Base-by-base conservation (phyloP, 2,888 invertebrate species). In the Dryomyza anilis region DNA sequence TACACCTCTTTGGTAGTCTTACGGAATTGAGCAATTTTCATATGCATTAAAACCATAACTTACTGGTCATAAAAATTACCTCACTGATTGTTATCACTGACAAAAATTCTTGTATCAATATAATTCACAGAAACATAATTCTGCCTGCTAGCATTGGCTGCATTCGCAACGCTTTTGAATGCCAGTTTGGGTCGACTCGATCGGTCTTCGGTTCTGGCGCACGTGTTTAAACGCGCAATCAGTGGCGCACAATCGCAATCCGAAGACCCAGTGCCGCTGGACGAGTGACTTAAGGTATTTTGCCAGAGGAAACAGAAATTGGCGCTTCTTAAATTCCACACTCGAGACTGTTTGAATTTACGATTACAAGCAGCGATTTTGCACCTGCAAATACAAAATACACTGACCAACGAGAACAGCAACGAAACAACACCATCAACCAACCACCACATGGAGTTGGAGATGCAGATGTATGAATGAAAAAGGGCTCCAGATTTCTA, bases 161-260 rank as follows among this genome's bases (percentile, higher is more conserved):
- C n/a, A 61, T 62, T 14, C 16, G 25, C 2, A 48, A 6, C 14
- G 43, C 30, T 6, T 7, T 29, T 8, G 27, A 16, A 43, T 19
- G n/a, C n/a, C n/a, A n/a, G n/a, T n/a, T n/a, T n/a, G n/a, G n/a
- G n/a, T n/a, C n/a, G n/a, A n/a, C n/a, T n/a, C n/a, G n/a, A n/a
- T n/a, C n/a, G n/a, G n/a, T n/a, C n/a, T n/a, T n/a, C n/a, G n/a
- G n/a, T n/a, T n/a, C n/a, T n/a, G n/a, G 62, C 53, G 63, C 63
- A 63, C 63, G 63, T 63, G 63, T 63, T 63, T 46, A 30, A 57
- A 46, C 33, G 29, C 43, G 56, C 63, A 50, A 21, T 48, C 39
- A 48, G n/a, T 16, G 25, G 30, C 27, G 25, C 43, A 48, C 30
- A 59, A 59, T 59, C 59, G 23, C 48, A 57, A 45, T 58, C 45